phyloP scores from a whole-genome alignment of 2,113 vertebrate species.

The Penelope pileata region DNA sequence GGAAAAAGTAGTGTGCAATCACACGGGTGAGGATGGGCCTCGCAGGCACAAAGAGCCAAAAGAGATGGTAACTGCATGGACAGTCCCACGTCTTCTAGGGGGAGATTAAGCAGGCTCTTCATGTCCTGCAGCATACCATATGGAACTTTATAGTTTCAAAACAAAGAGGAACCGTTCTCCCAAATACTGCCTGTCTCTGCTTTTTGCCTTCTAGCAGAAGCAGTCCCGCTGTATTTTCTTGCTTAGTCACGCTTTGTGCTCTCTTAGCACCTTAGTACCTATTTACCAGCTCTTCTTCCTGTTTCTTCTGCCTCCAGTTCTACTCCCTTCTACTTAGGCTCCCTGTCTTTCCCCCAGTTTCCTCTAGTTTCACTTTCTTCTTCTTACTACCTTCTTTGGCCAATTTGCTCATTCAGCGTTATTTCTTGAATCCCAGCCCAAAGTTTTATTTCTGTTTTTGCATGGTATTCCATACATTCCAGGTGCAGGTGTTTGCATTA shows the following conservation, averaged over 20 bases:
- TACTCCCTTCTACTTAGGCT: background rate
- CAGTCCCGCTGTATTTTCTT: background rate
- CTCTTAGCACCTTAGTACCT: background rate
- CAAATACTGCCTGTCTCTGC: rapidly evolving
- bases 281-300: background rate
- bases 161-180: background rate
- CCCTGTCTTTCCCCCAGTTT: background rate
- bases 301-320: background rate
- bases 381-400: background rate
- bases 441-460: background rate
- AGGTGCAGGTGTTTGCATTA: background rate
- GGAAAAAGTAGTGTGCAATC: background rate
- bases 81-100: background rate
- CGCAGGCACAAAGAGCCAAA: background rate
- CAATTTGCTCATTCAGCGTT: background rate
- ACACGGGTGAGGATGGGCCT: background rate
- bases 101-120: background rate
- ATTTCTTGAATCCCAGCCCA: background rate
- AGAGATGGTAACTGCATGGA: background rate
- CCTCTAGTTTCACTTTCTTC: background rate
- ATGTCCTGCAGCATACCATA: background rate
- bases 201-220: background rate
- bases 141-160: background rate
- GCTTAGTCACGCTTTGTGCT: background rate
- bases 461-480: background rate